phyloP scores from a whole-genome alignment of 2,888 invertebrate species.

The Rhogogaster chlorosoma region DNA sequence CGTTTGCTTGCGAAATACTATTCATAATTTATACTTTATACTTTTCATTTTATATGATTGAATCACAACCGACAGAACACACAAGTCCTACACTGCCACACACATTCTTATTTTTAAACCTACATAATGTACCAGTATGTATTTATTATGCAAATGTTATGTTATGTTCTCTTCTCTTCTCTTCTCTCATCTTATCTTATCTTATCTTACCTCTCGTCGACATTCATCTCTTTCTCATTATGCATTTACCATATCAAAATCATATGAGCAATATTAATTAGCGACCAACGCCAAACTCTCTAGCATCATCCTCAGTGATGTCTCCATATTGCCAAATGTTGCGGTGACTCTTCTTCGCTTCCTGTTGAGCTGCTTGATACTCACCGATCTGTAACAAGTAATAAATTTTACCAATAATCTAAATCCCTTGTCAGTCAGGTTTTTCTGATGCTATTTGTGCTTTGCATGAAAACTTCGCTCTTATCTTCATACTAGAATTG shows the following conservation, averaged over 20 bases:
- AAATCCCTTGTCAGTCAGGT: not conserved
- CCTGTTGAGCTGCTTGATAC: conserved; percentile 92
- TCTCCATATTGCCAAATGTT: conserved; percentile 99
- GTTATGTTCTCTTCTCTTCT: not conserved
- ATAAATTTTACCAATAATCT: conserved; percentile 44
- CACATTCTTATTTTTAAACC: conserved; percentile 63
- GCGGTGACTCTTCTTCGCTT: conserved; percentile 91
- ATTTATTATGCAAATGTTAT: conserved; percentile 62
- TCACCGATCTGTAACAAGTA: conserved; percentile 82
- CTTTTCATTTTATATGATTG: conserved; percentile 53
- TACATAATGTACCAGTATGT: conserved; percentile 62
- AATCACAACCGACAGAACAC: conserved; percentile 56
- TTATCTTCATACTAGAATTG: not conserved
- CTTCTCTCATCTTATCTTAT: too few species aligned
- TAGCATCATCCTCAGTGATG: conserved; percentile 95
- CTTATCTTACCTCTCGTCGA: not conserved
- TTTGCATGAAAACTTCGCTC: too few species aligned
- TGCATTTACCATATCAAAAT: conserved; percentile 3
- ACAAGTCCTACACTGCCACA: conserved; percentile 63
- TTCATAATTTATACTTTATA: conserved; percentile 62
- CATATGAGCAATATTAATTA: conserved; percentile 40
- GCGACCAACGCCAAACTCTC: conserved; percentile 75
- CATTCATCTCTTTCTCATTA: conserved; percentile 45
- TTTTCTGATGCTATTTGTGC: too few species aligned
- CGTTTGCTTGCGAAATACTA: conserved; percentile 59